A percentile compares a stretch with the other conserved stretches of the same genome.
Conservation (phyloP, 2,888 invertebrate genomes). For the Norana najaformis region DNA sequence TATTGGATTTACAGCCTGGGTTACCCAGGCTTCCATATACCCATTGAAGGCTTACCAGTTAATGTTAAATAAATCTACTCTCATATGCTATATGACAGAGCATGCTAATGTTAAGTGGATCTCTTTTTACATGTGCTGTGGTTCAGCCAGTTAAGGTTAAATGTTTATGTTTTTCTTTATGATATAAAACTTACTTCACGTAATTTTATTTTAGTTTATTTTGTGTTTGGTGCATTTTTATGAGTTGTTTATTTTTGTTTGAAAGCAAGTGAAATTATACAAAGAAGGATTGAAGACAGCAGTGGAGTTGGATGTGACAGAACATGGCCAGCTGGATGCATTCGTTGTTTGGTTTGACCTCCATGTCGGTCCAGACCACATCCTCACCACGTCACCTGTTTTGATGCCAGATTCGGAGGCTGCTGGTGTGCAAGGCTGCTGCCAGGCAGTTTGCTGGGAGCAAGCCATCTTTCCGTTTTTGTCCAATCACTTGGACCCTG, state of each 20-base stretch:
- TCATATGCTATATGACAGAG: neutral
- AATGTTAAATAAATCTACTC: neutral
- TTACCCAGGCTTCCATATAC: too few relatives aligned
- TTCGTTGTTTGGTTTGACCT: constrained; percentile 77
- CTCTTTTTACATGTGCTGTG: neutral
- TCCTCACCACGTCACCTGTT: constrained; percentile 40
- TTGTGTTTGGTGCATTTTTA: constrained; percentile 43
- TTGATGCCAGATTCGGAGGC: constrained; percentile 70
- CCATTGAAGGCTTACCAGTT: too few relatives aligned
- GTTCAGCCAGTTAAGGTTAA: neutral
- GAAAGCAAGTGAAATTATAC: constrained; percentile 31
- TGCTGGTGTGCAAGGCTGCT: constrained; percentile 39
- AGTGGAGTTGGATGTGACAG: constrained; percentile 42
- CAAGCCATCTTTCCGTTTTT: constrained; percentile 72
- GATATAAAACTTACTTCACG: neutral
- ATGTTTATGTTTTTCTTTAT: too few relatives aligned
- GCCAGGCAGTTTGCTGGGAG: constrained; percentile 71
- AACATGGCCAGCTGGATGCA: constrained; percentile 69
- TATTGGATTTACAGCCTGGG: too few relatives aligned
- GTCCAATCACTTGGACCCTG: neutral
- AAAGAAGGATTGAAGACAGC: constrained; percentile 29
- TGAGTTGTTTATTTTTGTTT: constrained; percentile 8
- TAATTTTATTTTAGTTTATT: neutral
- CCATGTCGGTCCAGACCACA: constrained; percentile 70
- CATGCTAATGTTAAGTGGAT: neutral